Percentiles rank a stretch among this genome's conserved stretches.
Evolutionary conservation across 2,888 invertebrate species (phyloP).

Genomic region (Clepsis dumicolana): DNA sequence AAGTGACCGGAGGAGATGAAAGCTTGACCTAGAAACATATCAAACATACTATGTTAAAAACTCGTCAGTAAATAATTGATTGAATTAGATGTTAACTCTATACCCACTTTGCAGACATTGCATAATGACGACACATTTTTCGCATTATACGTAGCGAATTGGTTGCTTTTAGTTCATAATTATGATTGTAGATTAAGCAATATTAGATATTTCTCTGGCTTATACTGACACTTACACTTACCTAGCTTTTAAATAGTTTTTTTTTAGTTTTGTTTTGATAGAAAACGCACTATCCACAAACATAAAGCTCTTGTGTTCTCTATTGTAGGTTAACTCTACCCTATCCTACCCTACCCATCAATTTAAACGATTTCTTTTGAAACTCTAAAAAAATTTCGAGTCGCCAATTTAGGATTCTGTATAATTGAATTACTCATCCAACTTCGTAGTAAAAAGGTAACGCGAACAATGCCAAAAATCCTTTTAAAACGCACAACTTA

Average conservation of each 20-base stretch:
- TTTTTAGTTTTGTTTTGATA: too few species aligned
- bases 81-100: too few species aligned
- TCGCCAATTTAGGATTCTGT: not conserved
- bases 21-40: conserved; percentile 3
- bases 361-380: not conserved
- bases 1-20: not conserved
- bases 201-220: too few species aligned
- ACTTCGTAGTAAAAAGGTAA: not conserved
- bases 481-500: not conserved
- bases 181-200: too few species aligned
- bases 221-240: too few species aligned
- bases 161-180: too few species aligned
- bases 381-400: not conserved
- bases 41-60: not conserved
- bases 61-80: not conserved
- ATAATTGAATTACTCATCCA: not conserved
- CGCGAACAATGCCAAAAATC: not conserved
- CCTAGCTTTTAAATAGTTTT: too few species aligned
- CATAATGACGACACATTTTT: too few species aligned
- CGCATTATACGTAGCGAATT: too few species aligned
- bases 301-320: too few species aligned
- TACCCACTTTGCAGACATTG: not conserved
- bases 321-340: too few species aligned
- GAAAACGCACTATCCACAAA: too few species aligned
- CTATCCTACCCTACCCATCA: not conserved